A percentile compares a stretch with the other conserved stretches of the same genome.
Evolutionary conservation across 2,797 vertebrate species (phyloP).

Genomic region (Ambastaia sidthimunki): DNA sequence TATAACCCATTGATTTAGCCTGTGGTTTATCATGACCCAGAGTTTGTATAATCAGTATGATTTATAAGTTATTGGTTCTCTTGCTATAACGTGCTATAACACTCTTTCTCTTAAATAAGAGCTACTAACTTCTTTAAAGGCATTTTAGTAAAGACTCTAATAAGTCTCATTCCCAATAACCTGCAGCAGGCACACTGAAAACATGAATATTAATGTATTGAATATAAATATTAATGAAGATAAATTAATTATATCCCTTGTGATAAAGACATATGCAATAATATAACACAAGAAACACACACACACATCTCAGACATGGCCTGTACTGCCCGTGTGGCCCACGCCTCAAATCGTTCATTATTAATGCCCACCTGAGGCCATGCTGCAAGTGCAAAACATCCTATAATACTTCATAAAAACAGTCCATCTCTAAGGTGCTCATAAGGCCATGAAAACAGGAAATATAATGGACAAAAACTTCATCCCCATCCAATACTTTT

Average conservation of each 20-base stretch:
- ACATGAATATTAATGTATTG: background rate
- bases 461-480: background rate
- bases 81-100: background rate
- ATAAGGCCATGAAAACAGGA: constrained; percentile 8
- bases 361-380: background rate
- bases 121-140: background rate
- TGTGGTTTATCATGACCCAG: too few species aligned
- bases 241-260: background rate
- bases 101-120: background rate
- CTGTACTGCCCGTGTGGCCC: background rate
- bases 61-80: background rate
- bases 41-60: background rate
- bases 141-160: background rate
- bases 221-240: too few species aligned
- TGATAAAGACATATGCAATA: constrained; percentile 2
- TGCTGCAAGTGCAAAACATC: background rate
- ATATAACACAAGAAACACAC: constrained; percentile 2
- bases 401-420: background rate
- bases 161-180: background rate
- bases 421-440: constrained; percentile 22
- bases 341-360: constrained; percentile 4
- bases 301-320: constrained; percentile 10
- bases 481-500: background rate
- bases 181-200: background rate
- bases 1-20: background rate